Evolutionary conservation across 2,113 vertebrate species (phyloP).

Genomic region (Conger conger): DNA sequence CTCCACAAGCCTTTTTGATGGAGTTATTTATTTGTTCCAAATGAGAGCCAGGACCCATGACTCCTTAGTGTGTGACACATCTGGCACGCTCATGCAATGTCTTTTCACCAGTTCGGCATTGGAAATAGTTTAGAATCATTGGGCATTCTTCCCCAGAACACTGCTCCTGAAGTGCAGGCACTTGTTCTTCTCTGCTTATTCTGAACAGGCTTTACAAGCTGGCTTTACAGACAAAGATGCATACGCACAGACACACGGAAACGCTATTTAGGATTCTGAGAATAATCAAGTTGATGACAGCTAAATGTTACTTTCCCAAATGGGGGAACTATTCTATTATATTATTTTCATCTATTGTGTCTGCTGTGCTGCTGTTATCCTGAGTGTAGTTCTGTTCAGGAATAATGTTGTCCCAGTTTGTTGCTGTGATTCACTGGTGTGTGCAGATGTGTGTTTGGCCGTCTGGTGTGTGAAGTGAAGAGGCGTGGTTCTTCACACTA

Average conservation of each 20-base stretch:
- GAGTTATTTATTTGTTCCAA: constrained; percentile 1
- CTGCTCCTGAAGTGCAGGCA: neutral
- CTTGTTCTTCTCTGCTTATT: neutral
- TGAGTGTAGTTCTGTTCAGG: neutral
- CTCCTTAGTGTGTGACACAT: neutral
- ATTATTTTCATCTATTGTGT: neutral
- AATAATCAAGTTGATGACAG: neutral
- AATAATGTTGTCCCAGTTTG: neutral
- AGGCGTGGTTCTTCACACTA: neutral
- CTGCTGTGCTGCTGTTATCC: neutral
- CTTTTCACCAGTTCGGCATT: neutral
- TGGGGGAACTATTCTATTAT: too few species aligned
- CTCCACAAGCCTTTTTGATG: constrained; percentile 1
- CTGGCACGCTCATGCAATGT: constrained; percentile 7
- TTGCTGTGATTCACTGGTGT: neutral
- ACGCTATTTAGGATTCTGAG: neutral
- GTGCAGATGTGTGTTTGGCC: neutral
- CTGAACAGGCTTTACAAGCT: neutral
- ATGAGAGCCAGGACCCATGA: neutral
- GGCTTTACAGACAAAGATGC: neutral
- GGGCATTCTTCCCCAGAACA: neutral
- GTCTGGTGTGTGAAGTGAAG: neutral
- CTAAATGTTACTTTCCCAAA: too few species aligned
- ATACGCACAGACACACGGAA: neutral
- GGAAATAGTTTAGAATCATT: neutral